These are phyloP conservation scores for Drosophila rellima DNA, from an alignment of 2,888 invertebrate species.

Conservation along the genomic window DNA sequence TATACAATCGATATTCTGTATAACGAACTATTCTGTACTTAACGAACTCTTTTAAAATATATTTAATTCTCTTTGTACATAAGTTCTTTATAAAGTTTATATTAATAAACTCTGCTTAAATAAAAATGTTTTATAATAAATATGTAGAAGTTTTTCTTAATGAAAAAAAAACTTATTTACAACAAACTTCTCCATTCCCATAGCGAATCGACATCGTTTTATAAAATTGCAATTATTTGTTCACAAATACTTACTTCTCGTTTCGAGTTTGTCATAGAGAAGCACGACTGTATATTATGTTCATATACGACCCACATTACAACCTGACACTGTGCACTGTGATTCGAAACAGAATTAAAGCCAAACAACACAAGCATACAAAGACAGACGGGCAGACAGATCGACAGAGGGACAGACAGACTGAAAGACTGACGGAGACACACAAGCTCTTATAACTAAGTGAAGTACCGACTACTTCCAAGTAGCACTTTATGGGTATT, in stretches of 20 bases:
- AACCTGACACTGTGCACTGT: constrained; percentile 24
- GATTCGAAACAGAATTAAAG: constrained; percentile 39
- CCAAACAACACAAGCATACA: constrained; percentile 13
- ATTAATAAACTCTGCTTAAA: no score
- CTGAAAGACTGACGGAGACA: constrained; percentile 9
- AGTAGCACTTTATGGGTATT: constrained; percentile 56
- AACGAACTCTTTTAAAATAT: background rate
- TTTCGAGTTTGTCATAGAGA: constrained; percentile 3
- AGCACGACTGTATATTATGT: constrained; percentile 16
- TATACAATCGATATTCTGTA: background rate
- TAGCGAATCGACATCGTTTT: background rate
- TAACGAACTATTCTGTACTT: background rate
- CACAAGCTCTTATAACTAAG: constrained; percentile 28
- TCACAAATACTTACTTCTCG: background rate
- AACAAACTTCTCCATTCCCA: background rate
- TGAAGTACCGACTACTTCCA: constrained; percentile 45
- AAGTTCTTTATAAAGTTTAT: no score
- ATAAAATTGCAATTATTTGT: background rate
- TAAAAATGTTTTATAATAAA: no score
- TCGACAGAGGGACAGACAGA: constrained; percentile 1
- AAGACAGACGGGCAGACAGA: constrained; percentile 3
- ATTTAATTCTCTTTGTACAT: background rate
- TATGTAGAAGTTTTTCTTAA: no score
- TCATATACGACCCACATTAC: constrained; percentile 42
- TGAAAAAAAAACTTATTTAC: no score